Evolutionary conservation across 1,140 invertebrate genomes (phyloP).

Genomic region (Maconellicoccus hirsutus): DNA sequence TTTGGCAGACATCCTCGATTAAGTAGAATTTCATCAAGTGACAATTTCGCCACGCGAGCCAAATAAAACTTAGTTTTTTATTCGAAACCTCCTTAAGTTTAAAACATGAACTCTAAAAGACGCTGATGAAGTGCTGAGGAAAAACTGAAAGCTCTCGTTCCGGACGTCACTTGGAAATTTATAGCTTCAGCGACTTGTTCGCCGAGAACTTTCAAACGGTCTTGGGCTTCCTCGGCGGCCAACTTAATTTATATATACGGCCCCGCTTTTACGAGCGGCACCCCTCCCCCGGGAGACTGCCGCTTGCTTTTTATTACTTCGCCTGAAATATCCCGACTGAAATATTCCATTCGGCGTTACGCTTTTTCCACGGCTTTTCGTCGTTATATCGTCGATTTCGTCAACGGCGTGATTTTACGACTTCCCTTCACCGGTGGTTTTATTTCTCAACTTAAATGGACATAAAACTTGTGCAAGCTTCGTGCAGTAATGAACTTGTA

Average conservation of each 20-base stretch:
- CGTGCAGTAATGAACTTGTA: not conserved
- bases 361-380: not conserved
- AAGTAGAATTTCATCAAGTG: not conserved
- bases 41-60: not conserved
- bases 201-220: conserved; percentile 2
- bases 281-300: not conserved
- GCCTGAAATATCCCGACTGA: conserved; percentile 7
- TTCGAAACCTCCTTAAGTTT: conserved; percentile 8
- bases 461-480: not conserved
- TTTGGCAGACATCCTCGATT: not conserved
- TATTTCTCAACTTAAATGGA: not conserved
- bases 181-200: not conserved
- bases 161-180: not conserved
- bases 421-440: conserved; percentile 2
- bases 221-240: not conserved
- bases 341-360: not conserved
- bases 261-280: not conserved
- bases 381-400: conserved; percentile 7
- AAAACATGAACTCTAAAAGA: not conserved
- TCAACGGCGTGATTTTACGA: conserved; percentile 7
- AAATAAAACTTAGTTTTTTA: not conserved
- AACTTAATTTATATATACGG: conserved; percentile 6
- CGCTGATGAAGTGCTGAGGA: conserved; percentile 6
- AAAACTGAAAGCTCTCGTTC: conserved; percentile 7
- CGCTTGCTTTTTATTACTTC: conserved; percentile 3